A percentile compares a stretch with the other conserved stretches of the same genome.
phyloP scores from a whole-genome alignment of 1,140 invertebrate genomes.

The Drosophila hydei region DNA sequence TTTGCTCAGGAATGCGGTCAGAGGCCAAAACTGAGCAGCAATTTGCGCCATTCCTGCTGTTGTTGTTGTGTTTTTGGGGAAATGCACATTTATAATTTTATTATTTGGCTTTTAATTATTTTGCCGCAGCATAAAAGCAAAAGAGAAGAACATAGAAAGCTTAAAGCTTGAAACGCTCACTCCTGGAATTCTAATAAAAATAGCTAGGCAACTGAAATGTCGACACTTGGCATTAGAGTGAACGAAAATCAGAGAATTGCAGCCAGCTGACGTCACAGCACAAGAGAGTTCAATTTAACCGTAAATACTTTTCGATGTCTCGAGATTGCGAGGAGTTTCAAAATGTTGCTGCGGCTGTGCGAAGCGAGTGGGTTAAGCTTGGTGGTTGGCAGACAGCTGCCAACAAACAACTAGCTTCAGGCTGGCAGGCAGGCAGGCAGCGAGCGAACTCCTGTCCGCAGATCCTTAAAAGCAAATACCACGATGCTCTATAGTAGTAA shows the following conservation, averaged over 20 bases:
- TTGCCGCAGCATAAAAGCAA: constrained; percentile 41
- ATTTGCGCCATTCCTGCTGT: constrained; percentile 3
- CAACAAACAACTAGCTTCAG: constrained; percentile 44
- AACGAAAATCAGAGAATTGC: constrained; percentile 31
- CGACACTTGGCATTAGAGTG: constrained; percentile 39
- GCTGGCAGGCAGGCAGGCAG: constrained; percentile 1
- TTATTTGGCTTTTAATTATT: constrained; percentile 58
- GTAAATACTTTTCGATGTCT: constrained; percentile 69
- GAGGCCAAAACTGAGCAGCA: background rate
- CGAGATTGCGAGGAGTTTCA: constrained; percentile 10
- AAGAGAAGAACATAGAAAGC: constrained; percentile 22
- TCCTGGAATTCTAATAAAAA: constrained; percentile 69
- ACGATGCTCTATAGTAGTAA: constrained; percentile 34
- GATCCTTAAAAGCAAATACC: constrained; percentile 44
- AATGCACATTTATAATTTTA: constrained; percentile 63
- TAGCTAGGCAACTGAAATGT: constrained; percentile 58
- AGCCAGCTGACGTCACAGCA: constrained; percentile 46
- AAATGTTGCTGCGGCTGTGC: background rate
- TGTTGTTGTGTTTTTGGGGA: constrained; percentile 4
- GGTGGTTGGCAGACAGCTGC: constrained; percentile 53
- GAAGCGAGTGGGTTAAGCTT: background rate
- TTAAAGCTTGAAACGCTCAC: constrained; percentile 17
- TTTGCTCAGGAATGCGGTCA: constrained; percentile 69
- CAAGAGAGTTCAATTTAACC: constrained; percentile 72
- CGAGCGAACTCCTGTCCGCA: constrained; percentile 49